These are phyloP conservation scores for Camponotus pennsylvanicus DNA, from an alignment of 1,140 invertebrate species.

Conservation along the genomic window DNA sequence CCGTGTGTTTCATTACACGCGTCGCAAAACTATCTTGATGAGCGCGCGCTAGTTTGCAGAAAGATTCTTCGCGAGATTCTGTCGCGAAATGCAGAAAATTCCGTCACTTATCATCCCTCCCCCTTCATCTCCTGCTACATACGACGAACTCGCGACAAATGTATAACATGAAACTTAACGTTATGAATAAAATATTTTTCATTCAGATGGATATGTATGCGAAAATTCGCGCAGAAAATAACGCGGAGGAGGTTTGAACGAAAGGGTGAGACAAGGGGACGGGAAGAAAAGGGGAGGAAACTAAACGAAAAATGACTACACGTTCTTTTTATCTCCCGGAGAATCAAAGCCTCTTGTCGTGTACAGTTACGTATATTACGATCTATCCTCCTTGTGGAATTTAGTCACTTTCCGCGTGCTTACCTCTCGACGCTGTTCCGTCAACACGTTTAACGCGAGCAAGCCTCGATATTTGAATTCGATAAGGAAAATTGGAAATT, in stretches of 20 bases:
- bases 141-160: background rate
- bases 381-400: constrained; percentile 1
- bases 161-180: background rate
- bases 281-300: background rate
- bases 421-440: background rate
- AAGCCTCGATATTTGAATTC: constrained; percentile 39
- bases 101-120: too few species aligned
- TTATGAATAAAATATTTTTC: too few species aligned
- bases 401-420: background rate
- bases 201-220: background rate
- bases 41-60: background rate
- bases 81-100: too few species aligned
- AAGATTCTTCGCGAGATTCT: too few species aligned
- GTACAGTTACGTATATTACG: background rate
- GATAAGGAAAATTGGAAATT: constrained; percentile 52
- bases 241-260: background rate
- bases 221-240: background rate
- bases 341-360: background rate
- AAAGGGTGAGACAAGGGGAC: background rate
- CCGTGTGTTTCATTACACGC: constrained; percentile 25
- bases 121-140: too few species aligned
- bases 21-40: background rate
- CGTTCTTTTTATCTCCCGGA: constrained; percentile 4
- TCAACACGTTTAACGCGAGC: constrained; percentile 3
- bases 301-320: background rate